Percentiles rank a stretch among this genome's conserved stretches.
phyloP scores from a whole-genome alignment of 2,888 invertebrate genomes.

The Drosophila lutescens region DNA sequence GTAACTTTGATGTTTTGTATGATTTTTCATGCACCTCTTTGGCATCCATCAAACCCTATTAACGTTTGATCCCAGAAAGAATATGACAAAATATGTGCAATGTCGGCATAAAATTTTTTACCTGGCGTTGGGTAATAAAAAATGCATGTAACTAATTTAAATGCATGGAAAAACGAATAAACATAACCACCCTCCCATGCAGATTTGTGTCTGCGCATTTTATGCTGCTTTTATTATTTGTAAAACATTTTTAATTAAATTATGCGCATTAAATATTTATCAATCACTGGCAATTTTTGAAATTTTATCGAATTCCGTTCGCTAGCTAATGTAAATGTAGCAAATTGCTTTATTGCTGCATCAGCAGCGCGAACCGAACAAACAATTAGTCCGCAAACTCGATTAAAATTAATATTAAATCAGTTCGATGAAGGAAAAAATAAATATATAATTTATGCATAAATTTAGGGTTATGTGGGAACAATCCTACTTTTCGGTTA shows the following conservation, averaged over 20 bases:
- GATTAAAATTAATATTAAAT: constrained; percentile 24
- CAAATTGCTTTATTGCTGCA: constrained; percentile 50
- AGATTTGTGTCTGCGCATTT: constrained; percentile 32
- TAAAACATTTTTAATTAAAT: constrained; percentile 58
- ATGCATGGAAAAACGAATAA: constrained; percentile 57
- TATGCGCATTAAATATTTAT: constrained; percentile 61
- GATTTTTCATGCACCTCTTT: background rate
- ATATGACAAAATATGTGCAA: constrained; percentile 2
- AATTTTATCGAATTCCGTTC: background rate
- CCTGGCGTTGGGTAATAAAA: constrained; percentile 49
- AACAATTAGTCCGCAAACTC: constrained; percentile 46
- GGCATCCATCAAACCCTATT: constrained; percentile 25
- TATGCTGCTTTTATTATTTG: constrained; percentile 42
- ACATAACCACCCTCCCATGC: constrained; percentile 1
- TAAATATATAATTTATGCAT: constrained; percentile 11
- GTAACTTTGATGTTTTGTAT: background rate
- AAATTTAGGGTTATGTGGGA: constrained; percentile 29
- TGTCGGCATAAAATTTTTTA: constrained; percentile 12
- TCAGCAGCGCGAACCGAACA: constrained; percentile 26
- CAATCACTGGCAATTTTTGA: constrained; percentile 11
- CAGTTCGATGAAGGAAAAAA: constrained; percentile 1
- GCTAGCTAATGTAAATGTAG: constrained; percentile 41
- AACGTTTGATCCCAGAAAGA: constrained; percentile 5
- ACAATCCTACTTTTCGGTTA: background rate
- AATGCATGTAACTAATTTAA: constrained; percentile 69